Base-by-base conservation (phyloP, 2,113 vertebrate species). In the Pyrgilauda ruficollis region DNA sequence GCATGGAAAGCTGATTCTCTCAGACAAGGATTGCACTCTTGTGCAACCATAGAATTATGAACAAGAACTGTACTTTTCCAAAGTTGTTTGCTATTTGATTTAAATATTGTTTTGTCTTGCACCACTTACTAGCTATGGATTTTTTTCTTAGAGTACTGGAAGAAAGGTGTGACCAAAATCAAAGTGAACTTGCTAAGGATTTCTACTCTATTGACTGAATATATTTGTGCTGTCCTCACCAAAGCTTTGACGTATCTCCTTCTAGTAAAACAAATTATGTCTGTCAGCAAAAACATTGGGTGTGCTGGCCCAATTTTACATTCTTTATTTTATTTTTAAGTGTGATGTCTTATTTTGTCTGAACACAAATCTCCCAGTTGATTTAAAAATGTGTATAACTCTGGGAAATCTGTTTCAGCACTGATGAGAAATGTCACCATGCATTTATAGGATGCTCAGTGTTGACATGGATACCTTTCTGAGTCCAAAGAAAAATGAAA, bases 311-410 rank as follows among this genome's bases (percentile, higher is more conserved):
- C 73, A 52, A 61, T 75, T 97, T 90, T 83, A 78, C 56, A 52
- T 75, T 70, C 28, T 88, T 82, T 91, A 35, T 91, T 94, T 94
- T 76, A 62, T 84, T 92, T 90, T 87, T 59, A 88, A 81, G 21
- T 75, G 44, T 58, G 47, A 26, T 78, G 41, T 84, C 37, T 69
- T 91, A 91, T 67, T 75, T 26, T 69, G 21, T 47, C 55, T 64
- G 31, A 90, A 90, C n/a, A n/a, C 3, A 3, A 78, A 87, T 61
- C 27, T 93, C 30, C 8, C 17, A 46, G 35, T 6, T 86, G 61
- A 88, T 96, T 95, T 73, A 20, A 84, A 92, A 92, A 86, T 46
- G 27, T n/a, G n/a, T 58, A 19, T 61, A 93, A 61, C 39, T 67
- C 64, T 63, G 23, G 39, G 30, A 91, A 88, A 78, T 95, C 52